phyloP scores from a whole-genome alignment of 2,888 invertebrate species.

The Acleris laterana region DNA sequence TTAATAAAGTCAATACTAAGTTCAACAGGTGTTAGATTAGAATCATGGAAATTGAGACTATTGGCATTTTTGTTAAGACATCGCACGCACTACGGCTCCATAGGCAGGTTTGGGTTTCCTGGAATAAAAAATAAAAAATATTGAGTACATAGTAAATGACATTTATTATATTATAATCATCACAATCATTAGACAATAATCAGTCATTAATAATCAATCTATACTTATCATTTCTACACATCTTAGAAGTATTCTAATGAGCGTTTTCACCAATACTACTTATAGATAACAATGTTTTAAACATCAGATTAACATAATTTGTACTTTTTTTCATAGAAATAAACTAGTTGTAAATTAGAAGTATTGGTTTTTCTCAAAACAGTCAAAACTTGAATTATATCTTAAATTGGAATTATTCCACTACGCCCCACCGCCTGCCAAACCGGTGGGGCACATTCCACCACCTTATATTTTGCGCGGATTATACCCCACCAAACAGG shows the following conservation, averaged over 20 bases:
- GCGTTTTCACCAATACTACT: slow-evolving; percentile 7
- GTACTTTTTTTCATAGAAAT: not conserved
- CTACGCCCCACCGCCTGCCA: slow-evolving; percentile 1
- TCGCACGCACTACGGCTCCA: slow-evolving; percentile 1
- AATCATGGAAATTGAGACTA: not conserved
- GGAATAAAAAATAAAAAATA: not conserved
- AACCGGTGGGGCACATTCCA: slow-evolving; percentile 1
- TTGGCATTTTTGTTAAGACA: slow-evolving; percentile 11
- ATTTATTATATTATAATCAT: slow-evolving; percentile 4
- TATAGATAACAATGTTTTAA: slow-evolving; percentile 13
- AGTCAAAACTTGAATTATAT: slow-evolving; percentile 1
- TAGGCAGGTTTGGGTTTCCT: no score
- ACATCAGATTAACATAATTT: slow-evolving; percentile 8
- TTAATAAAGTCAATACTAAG: not conserved
- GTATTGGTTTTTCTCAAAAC: not conserved
- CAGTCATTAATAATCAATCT: no score
- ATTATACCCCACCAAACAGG: slow-evolving; percentile 1
- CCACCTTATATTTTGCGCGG: slow-evolving; percentile 1
- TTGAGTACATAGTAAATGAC: slow-evolving; percentile 2
- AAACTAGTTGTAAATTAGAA: not conserved
- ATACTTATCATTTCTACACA: not conserved
- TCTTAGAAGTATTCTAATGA: slow-evolving; percentile 5
- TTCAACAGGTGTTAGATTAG: no score
- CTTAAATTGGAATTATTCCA: slow-evolving; percentile 2
- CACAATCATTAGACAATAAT: not conserved